These are phyloP conservation scores for Leptinotarsa rubiginosa DNA, from an alignment of 2,888 invertebrate genomes.

Conservation along the genomic window DNA sequence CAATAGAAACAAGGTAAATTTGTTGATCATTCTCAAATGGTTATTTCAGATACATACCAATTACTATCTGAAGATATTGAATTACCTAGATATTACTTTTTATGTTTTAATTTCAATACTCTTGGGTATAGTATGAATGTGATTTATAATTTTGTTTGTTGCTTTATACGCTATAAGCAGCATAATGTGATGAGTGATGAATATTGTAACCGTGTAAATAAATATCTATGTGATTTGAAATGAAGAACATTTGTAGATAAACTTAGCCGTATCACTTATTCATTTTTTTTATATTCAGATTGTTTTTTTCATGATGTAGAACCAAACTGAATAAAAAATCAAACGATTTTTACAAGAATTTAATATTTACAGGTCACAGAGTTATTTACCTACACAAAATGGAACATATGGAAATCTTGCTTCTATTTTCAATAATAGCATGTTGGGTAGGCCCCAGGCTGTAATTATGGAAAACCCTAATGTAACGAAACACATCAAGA, in stretches of 20 bases:
- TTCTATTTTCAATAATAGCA: constrained; percentile 69
- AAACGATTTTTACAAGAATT: not conserved
- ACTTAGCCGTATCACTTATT: no score
- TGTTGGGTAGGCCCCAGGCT: constrained; percentile 62
- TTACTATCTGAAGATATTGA: not conserved
- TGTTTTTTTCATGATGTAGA: no score
- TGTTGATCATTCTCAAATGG: not conserved
- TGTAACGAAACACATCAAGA: constrained; percentile 72
- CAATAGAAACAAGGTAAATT: no score
- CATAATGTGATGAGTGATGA: no score
- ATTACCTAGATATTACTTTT: not conserved
- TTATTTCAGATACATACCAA: not conserved
- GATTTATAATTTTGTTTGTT: no score
- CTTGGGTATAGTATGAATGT: no score
- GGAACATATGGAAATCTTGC: constrained; percentile 78
- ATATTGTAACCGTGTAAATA: no score
- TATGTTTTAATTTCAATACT: not conserved
- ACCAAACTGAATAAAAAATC: no score
- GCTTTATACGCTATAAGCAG: no score
- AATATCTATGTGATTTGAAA: no score
- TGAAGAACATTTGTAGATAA: no score
- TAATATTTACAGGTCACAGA: constrained; percentile 56
- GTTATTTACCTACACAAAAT: constrained; percentile 67
- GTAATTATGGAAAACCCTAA: constrained; percentile 72
- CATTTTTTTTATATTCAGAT: no score